phyloP scores from a whole-genome alignment of 2,113 vertebrate species.

The Hippoglossus stenolepis region DNA sequence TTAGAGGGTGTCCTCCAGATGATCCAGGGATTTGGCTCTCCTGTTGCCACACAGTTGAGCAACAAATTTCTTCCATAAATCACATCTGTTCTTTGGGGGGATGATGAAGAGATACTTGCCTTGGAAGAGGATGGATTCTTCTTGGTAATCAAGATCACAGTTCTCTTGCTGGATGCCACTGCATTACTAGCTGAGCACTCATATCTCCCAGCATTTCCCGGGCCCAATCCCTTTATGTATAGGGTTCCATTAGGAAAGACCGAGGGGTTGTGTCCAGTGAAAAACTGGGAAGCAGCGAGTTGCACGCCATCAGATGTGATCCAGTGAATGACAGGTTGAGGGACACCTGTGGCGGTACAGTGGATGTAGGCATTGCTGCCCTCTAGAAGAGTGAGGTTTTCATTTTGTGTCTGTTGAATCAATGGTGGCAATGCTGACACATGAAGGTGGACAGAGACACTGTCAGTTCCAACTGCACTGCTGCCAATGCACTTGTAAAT shows the following conservation, averaged over 20 bases:
- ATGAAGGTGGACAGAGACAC: slow-evolving; percentile 84
- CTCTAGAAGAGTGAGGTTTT: slow-evolving; percentile 84
- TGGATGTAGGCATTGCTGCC: slow-evolving; percentile 84
- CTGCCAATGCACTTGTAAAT: slow-evolving; percentile 90
- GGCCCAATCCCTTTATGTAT: slow-evolving; percentile 77
- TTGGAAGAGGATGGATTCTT: slow-evolving; percentile 72
- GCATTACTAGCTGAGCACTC: slow-evolving; percentile 87
- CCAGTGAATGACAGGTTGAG: slow-evolving; percentile 86
- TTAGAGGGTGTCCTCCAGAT: slow-evolving; percentile 93
- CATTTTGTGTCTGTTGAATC: slow-evolving; percentile 84
- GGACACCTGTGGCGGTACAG: slow-evolving; percentile 86
- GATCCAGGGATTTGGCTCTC: slow-evolving; percentile 89
- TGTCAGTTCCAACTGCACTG: slow-evolving; percentile 87
- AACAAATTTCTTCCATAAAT: slow-evolving; percentile 84
- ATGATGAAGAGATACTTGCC: slow-evolving; percentile 85
- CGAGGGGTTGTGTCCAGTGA: slow-evolving; percentile 79
- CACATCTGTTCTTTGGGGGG: slow-evolving; percentile 86
- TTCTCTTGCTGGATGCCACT: slow-evolving; percentile 84
- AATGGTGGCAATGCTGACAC: slow-evolving; percentile 85
- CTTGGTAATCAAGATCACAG: slow-evolving; percentile 77
- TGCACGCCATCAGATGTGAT: slow-evolving; percentile 82
- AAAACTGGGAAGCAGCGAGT: slow-evolving; percentile 85
- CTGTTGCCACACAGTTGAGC: slow-evolving; percentile 88
- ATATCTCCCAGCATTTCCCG: slow-evolving; percentile 84
- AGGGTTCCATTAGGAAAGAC: slow-evolving; percentile 95